Percentiles rank a stretch among this genome's conserved stretches.
Conservation (phyloP, 2,113 vertebrate genomes). For the Mus musculus region DNA sequence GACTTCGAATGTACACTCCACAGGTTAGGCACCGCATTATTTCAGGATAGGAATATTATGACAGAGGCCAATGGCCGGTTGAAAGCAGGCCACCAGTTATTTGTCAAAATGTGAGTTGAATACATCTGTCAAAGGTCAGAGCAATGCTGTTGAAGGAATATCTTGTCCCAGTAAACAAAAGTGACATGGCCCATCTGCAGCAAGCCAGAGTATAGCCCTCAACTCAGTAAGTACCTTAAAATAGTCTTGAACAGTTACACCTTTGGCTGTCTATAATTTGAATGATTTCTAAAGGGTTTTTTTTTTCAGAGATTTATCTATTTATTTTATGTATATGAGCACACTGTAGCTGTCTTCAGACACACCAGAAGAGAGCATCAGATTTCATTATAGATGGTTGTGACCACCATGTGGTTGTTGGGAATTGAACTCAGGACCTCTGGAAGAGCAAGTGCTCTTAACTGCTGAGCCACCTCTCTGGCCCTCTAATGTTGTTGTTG, state of each 20-base stretch:
- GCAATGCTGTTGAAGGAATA: not conserved
- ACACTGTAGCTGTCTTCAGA: too few species aligned
- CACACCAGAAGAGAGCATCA: too few species aligned
- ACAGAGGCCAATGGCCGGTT: not conserved
- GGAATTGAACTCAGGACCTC: too few species aligned
- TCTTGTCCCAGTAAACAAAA: slow-evolving; percentile 16
- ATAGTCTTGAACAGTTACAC: not conserved
- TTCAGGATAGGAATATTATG: not conserved
- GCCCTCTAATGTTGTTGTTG: too few species aligned
- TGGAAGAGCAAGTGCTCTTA: too few species aligned
- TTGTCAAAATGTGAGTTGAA: slow-evolving; percentile 23
- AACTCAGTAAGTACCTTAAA: not conserved
- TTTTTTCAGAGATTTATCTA: not conserved
- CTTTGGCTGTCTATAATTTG: not conserved
- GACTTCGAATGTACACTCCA: not conserved
- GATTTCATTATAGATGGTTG: too few species aligned
- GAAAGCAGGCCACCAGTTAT: not conserved
- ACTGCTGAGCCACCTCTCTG: too few species aligned
- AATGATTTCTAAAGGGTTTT: not conserved
- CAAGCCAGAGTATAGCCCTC: not conserved
- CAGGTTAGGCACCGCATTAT: not conserved
- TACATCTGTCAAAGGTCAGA: not conserved
- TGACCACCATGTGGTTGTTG: too few species aligned
- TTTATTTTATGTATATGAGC: too few species aligned
- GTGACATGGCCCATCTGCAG: not conserved